These are phyloP conservation scores for Agrenia bidenticulata DNA, from an alignment of 2,888 invertebrate genomes.

Conservation along the genomic window DNA sequence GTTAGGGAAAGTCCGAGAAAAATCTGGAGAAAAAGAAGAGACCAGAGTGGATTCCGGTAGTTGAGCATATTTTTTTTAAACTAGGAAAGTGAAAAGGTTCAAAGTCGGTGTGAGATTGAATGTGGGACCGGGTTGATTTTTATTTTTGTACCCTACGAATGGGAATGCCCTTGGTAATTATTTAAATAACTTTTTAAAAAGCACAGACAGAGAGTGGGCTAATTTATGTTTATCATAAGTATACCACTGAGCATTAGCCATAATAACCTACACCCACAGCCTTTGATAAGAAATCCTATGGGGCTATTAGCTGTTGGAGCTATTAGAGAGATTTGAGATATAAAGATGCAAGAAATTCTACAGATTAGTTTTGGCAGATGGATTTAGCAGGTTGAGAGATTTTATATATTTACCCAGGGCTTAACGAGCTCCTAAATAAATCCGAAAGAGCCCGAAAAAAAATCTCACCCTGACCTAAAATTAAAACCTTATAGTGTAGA, in stretches of 20 bases:
- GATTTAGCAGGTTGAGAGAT: not conserved
- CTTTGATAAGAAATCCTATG: too few relatives aligned
- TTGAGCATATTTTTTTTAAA: too few relatives aligned
- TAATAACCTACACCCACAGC: too few relatives aligned
- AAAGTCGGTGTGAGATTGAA: too few relatives aligned
- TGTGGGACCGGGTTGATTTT: not conserved
- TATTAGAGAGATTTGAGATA: too few relatives aligned
- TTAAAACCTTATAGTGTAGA: too few relatives aligned
- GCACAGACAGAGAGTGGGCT: not conserved
- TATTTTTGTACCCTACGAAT: not conserved
- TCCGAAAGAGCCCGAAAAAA: not conserved
- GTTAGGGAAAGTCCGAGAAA: not conserved
- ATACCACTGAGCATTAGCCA: too few relatives aligned
- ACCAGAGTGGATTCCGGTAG: not conserved
- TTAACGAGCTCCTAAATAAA: slow-evolving; percentile 2
- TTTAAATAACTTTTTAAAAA: too few relatives aligned
- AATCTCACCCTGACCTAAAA: slow-evolving; percentile 1
- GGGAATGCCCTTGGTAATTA: too few relatives aligned
- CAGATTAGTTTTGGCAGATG: slow-evolving; percentile 15
- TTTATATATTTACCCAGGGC: slow-evolving; percentile 12
- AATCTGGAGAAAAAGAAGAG: not conserved
- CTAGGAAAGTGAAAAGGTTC: too few relatives aligned
- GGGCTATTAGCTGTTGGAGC: too few relatives aligned
- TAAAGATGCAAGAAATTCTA: not conserved
- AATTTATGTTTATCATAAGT: not conserved